Conservation (phyloP, 2,797 vertebrate genomes). For the Ptychadena robeensis region DNA sequence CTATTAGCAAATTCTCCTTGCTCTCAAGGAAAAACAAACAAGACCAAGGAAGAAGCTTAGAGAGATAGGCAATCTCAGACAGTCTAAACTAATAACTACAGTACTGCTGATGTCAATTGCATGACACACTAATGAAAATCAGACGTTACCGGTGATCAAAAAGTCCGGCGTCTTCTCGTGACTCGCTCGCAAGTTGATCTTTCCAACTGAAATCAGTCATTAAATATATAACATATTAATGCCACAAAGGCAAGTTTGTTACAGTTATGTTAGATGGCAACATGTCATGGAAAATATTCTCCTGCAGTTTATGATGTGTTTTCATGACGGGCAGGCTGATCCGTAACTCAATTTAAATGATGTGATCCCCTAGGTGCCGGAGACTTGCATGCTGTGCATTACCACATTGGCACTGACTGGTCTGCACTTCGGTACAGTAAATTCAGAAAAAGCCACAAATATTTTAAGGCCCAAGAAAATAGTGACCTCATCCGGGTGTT, state of each 20-base stretch:
- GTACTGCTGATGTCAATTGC: conserved; percentile 30
- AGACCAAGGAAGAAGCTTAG: conserved; percentile 21
- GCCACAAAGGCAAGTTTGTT: conserved; percentile 28
- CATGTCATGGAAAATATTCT: conserved; percentile 10
- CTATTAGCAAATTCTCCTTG: conserved; percentile 5
- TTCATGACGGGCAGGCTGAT: background rate
- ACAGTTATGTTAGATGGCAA: conserved; percentile 49
- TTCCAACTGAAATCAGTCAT: conserved; percentile 53
- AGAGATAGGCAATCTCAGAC: conserved; percentile 33
- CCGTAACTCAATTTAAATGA: conserved; percentile 2
- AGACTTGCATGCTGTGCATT: conserved; percentile 36
- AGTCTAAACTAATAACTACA: conserved; percentile 20
- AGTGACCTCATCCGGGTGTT: conserved; percentile 64
- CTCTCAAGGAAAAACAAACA: conserved; percentile 51
- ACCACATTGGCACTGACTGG: conserved; percentile 35
- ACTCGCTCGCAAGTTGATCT: conserved; percentile 32
- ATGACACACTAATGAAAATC: conserved; percentile 35
- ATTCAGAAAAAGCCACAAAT: conserved; percentile 37
- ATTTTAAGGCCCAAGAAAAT: conserved; percentile 47
- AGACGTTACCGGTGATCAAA: conserved; percentile 13
- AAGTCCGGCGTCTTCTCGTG: conserved; percentile 20
- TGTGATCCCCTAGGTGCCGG: conserved; percentile 42
- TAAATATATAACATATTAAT: conserved; percentile 33
- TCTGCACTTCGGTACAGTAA: conserved; percentile 23
- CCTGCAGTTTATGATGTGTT: conserved; percentile 26